Percentiles rank a stretch among this genome's conserved stretches.
These are phyloP conservation scores for Halichoerus grypus DNA, from an alignment of 2,113 vertebrate species.

Conservation along the genomic window DNA sequence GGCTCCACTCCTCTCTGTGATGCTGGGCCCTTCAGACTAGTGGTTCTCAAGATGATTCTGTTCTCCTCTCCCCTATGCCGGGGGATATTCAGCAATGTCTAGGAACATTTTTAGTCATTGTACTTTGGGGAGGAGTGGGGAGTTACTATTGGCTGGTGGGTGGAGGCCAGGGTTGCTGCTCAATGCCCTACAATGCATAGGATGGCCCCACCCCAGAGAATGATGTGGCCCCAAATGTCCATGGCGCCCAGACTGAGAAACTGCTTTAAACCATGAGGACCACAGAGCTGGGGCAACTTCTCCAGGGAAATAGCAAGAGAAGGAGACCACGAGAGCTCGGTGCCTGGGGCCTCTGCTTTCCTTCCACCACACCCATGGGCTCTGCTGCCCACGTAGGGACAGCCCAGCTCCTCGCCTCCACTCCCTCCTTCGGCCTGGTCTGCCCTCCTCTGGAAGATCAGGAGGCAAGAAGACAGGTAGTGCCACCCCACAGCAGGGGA, in stretches of 20 bases:
- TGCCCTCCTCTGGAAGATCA: neutral
- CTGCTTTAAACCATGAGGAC: neutral
- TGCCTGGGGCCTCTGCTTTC: neutral
- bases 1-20: neutral
- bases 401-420: neutral
- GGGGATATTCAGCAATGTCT: neutral
- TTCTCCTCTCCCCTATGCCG: neutral
- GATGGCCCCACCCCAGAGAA: neutral
- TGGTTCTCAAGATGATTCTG: neutral
- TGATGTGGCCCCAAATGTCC: neutral
- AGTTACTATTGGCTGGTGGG: neutral
- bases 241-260: neutral
- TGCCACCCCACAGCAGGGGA: neutral
- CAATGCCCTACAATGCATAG: neutral
- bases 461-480: neutral
- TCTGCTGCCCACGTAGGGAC: neutral
- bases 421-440: neutral
- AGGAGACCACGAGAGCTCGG: neutral
- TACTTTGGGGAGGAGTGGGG: no score
- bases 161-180: neutral
- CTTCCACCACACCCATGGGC: neutral
- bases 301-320: neutral
- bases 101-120: neutral
- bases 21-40: neutral
- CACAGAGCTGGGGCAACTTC: fast-evolving